Evolutionary conservation across 1,140 invertebrate genomes (phyloP), one percentile per base, ranked within the genome.

Genomic region (Colletes gigas): DNA sequence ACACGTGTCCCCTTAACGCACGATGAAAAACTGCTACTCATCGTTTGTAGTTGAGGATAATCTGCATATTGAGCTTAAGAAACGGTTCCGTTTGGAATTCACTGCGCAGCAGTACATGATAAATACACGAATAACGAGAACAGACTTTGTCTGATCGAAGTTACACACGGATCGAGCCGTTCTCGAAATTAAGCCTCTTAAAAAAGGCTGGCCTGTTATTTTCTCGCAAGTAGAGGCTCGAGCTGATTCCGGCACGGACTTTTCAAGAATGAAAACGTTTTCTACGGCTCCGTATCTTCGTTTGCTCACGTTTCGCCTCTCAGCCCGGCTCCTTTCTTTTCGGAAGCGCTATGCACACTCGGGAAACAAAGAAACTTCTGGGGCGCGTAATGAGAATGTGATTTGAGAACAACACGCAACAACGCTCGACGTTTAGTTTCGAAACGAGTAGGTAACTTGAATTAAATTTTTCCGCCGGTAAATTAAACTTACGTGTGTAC

Each of bases 51-150:
- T 50, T 50, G 8, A 50, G 10, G 10, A 10, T 50, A 8, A 50
- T 50, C 10, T 12, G 50, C 50, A 12, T 50, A 50, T 50, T 12
- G 10, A 50, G 50, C 50, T 50, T 12, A 10, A 50, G 50, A 50
- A 9, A 12, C 50, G 10, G 8, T 50, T 78, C 83, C 30, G 30
- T 47, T 9, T 47, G 6, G 6, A 84, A 81, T 81, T 78, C 83
- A 57, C 71, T 74, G 73, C 76, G 66, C 77, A 81, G 89, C 88
- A 90, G 91, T 92, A 85, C 87, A 44, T 79, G 85, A 89, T 89
- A 86, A 85, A 86, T 90, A 89, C 88, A 90, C 90, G 89, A 89
- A 74, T 66, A 57, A 52, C 74, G 78, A 67, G 63, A 63, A 70
- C 44, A 73, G 68, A 59, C 50, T 66, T 67, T 21, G 14, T 59